phyloP scores from a whole-genome alignment of 2,797 vertebrate genomes.

The Eupleurogrammus muticus region DNA sequence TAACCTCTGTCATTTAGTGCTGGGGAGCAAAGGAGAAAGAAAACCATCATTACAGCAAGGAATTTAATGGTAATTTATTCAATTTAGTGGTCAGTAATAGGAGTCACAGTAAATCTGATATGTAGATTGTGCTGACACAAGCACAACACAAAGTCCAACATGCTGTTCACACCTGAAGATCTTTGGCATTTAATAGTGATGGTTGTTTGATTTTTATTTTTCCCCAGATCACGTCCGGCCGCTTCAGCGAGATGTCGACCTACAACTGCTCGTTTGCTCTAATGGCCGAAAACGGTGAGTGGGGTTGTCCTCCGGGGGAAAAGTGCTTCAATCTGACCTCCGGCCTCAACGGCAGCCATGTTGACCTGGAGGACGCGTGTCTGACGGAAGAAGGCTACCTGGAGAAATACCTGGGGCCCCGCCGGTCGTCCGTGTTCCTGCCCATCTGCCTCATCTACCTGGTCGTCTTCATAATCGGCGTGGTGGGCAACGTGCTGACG shows the following conservation, averaged over 20 bases:
- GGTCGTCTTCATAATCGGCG: constrained; percentile 90
- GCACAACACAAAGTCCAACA: background rate
- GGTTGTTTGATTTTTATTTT: background rate
- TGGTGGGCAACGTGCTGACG: constrained; percentile 90
- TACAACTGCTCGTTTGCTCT: constrained; percentile 81
- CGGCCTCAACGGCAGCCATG: constrained; percentile 45
- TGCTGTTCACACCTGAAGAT: too few species aligned
- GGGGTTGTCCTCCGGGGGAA: constrained; percentile 57
- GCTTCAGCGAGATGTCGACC: constrained; percentile 55
- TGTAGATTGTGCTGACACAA: background rate
- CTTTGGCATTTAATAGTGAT: background rate
- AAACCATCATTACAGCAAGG: too few species aligned
- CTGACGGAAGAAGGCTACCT: constrained; percentile 86
- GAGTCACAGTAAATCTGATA: constrained; percentile 20
- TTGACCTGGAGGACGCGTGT: constrained; percentile 79
- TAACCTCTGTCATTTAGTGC: too few species aligned
- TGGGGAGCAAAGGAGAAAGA: too few species aligned
- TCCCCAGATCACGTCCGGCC: constrained; percentile 12
- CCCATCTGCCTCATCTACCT: constrained; percentile 90
- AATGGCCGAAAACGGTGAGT: constrained; percentile 17
- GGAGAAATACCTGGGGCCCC: constrained; percentile 87
- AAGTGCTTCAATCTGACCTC: constrained; percentile 79
- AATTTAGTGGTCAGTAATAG: too few species aligned
- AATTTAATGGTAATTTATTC: too few species aligned
- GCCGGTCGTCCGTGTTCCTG: constrained; percentile 84